phyloP scores from a whole-genome alignment of 2,113 vertebrate genomes.

The Phylloscopus whistleri region DNA sequence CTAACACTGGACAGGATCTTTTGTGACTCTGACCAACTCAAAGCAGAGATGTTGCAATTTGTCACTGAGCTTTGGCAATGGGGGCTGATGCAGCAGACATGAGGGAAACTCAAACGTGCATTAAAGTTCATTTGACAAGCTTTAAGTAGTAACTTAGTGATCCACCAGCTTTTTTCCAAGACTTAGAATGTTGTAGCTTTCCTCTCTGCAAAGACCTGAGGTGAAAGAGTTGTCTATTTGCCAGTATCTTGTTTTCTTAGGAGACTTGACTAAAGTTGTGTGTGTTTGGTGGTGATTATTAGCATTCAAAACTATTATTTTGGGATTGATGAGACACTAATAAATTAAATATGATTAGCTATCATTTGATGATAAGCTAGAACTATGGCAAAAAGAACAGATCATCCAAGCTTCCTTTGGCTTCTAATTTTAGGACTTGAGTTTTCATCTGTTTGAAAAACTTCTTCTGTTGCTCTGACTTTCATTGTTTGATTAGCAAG shows the following conservation, averaged over 20 bases:
- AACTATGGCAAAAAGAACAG: neutral
- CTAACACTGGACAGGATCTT: neutral
- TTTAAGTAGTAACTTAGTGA: neutral
- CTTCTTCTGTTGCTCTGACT: neutral
- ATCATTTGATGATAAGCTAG: neutral
- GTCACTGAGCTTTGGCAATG: neutral
- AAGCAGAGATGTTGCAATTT: neutral
- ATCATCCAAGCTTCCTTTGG: neutral
- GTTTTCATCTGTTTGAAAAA: neutral
- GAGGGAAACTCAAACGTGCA: neutral
- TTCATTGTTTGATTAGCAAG: neutral
- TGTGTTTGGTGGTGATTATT: neutral
- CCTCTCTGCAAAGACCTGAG: neutral
- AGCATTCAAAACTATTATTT: neutral
- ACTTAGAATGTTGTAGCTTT: neutral
- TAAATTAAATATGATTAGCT: neutral
- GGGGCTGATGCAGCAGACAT: neutral
- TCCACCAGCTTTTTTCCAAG: neutral
- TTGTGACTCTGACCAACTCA: neutral
- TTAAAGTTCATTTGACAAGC: conserved; percentile 1
- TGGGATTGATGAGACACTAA: neutral
- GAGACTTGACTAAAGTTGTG: neutral
- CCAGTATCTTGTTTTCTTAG: neutral
- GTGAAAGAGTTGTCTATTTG: neutral
- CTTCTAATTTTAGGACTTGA: neutral